These are phyloP conservation scores for Emmelina monodactyla DNA, from an alignment of 2,888 invertebrate genomes.

Conservation along the genomic window DNA sequence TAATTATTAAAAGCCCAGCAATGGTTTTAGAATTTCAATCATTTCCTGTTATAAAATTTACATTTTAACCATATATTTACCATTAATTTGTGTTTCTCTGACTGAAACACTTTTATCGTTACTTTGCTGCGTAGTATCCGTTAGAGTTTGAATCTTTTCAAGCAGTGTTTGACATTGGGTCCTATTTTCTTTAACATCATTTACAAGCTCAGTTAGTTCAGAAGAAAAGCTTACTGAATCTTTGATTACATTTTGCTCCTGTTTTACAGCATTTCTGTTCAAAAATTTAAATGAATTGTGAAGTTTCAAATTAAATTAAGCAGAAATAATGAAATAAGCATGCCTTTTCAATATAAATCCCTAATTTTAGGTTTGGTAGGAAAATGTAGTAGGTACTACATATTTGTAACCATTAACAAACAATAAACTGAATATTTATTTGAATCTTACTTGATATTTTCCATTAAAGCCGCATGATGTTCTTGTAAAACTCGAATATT, in stretches of 20 bases:
- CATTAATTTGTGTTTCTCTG: conserved; percentile 63
- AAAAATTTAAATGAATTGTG: too few relatives aligned
- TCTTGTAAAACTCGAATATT: conserved; percentile 48
- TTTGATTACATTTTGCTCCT: conserved; percentile 55
- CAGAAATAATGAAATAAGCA: too few relatives aligned
- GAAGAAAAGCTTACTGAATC: conserved; percentile 57
- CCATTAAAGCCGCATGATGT: conserved; percentile 61
- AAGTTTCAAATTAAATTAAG: too few relatives aligned
- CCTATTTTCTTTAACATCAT: conserved; percentile 54
- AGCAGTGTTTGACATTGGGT: conserved; percentile 46
- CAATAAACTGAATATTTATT: too few relatives aligned
- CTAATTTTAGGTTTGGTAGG: too few relatives aligned
- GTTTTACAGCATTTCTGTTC: conserved; percentile 62
- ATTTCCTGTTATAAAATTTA: too few relatives aligned
- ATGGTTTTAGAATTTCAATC: too few relatives aligned
- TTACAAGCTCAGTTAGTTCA: conserved; percentile 53
- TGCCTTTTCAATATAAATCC: too few relatives aligned
- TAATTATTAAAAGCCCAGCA: too few relatives aligned
- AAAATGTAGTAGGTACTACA: too few relatives aligned
- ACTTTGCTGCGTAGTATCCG: conserved; percentile 46
- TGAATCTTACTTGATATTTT: conserved; percentile 62
- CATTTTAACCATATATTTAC: conserved; percentile 34
- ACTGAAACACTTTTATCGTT: conserved; percentile 52
- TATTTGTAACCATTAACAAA: too few relatives aligned
- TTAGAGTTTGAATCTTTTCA: conserved; percentile 48